Percentiles rank a stretch among this genome's conserved stretches.
These are phyloP conservation scores for Spodoptera littoralis DNA, from an alignment of 2,888 invertebrate genomes.

Conservation along the genomic window DNA sequence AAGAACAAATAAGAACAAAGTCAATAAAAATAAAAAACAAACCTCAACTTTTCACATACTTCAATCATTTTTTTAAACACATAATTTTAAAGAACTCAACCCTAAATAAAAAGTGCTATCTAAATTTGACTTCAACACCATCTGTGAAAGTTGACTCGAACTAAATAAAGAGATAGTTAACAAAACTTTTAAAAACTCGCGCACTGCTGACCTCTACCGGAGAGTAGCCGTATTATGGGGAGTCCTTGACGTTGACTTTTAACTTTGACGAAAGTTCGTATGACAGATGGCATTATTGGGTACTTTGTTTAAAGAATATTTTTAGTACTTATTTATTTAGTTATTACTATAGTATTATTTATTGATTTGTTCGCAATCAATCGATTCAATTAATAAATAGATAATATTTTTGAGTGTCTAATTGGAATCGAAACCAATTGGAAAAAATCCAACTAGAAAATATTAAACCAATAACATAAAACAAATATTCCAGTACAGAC, in stretches of 20 bases:
- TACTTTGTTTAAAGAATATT: not conserved
- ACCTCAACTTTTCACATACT: not conserved
- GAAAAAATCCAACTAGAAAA: constrained; percentile 4
- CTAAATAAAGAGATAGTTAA: constrained; percentile 71
- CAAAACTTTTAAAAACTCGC: constrained; percentile 67
- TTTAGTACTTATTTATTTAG: too few species aligned
- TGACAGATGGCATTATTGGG: constrained; percentile 77
- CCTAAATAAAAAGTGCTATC: not conserved
- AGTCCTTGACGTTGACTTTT: constrained; percentile 57
- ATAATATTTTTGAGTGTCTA: not conserved
- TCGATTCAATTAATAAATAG: too few species aligned
- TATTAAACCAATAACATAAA: constrained; percentile 31
- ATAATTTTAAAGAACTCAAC: not conserved
- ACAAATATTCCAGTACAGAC: constrained; percentile 29
- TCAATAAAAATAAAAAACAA: too few species aligned
- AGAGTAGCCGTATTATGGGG: constrained; percentile 73
- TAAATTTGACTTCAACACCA: constrained; percentile 69
- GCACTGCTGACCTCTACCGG: constrained; percentile 79
- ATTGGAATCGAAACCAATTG: constrained; percentile 1
- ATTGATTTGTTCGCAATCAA: too few species aligned
- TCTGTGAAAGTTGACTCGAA: constrained; percentile 72
- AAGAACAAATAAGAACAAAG: too few species aligned
- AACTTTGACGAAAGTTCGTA: constrained; percentile 54
- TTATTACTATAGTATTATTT: too few species aligned
- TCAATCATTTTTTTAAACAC: not conserved